phyloP scores from a whole-genome alignment of 2,797 vertebrate species.

The Tadarida brasiliensis region DNA sequence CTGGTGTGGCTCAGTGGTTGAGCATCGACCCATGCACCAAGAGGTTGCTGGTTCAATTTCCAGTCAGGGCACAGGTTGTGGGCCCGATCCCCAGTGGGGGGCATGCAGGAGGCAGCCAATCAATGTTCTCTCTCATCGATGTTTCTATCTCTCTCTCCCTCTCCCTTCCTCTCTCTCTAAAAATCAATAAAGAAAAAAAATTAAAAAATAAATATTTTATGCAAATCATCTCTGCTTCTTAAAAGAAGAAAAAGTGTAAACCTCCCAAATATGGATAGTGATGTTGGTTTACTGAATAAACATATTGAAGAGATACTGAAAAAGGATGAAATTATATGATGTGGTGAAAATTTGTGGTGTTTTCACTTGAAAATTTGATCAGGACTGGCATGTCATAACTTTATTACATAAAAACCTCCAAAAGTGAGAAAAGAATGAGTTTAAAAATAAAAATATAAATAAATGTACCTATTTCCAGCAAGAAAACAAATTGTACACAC shows the following conservation, averaged over 20 bases:
- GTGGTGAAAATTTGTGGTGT: conserved; percentile 42
- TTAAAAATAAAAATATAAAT: conserved; percentile 41
- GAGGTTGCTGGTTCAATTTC: too few species aligned
- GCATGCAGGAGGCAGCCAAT: too few species aligned
- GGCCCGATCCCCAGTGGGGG: too few species aligned
- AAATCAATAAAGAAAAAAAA: too few species aligned
- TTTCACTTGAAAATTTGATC: neutral
- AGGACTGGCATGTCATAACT: neutral
- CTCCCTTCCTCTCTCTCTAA: too few species aligned
- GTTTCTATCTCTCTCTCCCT: too few species aligned
- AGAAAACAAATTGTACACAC: conserved; percentile 2
- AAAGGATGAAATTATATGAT: neutral
- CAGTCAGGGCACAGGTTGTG: too few species aligned
- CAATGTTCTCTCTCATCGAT: too few species aligned
- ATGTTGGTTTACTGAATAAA: conserved; percentile 35
- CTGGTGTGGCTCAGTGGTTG: too few species aligned
- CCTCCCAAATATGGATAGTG: neutral
- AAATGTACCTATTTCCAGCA: neutral
- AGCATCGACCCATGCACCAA: too few species aligned
- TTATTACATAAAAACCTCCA: neutral
- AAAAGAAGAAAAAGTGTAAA: neutral
- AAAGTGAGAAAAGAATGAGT: neutral
- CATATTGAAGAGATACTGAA: neutral
- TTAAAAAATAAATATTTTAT: neutral
- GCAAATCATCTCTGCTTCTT: conserved; percentile 18